Conservation (phyloP, 2,888 invertebrate species). For the Amblyjoppa proteus region DNA sequence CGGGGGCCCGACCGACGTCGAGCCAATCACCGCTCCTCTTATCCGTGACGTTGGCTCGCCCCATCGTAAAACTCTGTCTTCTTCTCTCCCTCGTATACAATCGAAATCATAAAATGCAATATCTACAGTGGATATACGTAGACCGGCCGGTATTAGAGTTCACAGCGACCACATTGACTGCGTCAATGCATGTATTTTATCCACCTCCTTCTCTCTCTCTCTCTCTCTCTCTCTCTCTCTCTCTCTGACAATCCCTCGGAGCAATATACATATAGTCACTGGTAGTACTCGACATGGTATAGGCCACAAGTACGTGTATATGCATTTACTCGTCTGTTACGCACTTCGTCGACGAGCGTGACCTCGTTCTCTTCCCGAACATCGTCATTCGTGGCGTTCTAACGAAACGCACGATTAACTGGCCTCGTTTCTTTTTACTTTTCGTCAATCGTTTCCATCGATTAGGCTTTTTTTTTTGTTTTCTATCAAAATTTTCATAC, state of each 20-base stretch:
- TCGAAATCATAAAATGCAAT: slow-evolving; percentile 48
- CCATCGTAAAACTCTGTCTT: slow-evolving; percentile 65
- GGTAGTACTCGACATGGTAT: not conserved
- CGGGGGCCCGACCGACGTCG: slow-evolving; percentile 77
- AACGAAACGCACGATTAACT: not conserved
- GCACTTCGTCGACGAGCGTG: slow-evolving; percentile 40
- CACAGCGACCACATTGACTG: slow-evolving; percentile 1
- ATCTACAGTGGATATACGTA: slow-evolving; percentile 13
- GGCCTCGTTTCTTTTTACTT: not conserved
- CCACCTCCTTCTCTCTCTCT: not conserved
- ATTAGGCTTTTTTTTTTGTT: not conserved
- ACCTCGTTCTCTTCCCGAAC: slow-evolving; percentile 53
- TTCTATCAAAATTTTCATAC: not conserved
- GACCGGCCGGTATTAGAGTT: not conserved
- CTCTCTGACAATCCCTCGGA: not conserved
- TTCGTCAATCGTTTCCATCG: not conserved
- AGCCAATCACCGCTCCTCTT: slow-evolving; percentile 74
- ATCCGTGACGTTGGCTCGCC: slow-evolving; percentile 75
- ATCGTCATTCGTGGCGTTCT: slow-evolving; percentile 3
- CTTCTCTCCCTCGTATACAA: slow-evolving; percentile 31
- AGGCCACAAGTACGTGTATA: not conserved
- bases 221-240: too few species aligned
- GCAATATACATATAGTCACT: not conserved
- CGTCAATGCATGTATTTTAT: not conserved
- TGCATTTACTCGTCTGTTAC: slow-evolving; percentile 33